Evolutionary conservation across 2,888 invertebrate species (phyloP).

Genomic region (Melanchra persicariae): DNA sequence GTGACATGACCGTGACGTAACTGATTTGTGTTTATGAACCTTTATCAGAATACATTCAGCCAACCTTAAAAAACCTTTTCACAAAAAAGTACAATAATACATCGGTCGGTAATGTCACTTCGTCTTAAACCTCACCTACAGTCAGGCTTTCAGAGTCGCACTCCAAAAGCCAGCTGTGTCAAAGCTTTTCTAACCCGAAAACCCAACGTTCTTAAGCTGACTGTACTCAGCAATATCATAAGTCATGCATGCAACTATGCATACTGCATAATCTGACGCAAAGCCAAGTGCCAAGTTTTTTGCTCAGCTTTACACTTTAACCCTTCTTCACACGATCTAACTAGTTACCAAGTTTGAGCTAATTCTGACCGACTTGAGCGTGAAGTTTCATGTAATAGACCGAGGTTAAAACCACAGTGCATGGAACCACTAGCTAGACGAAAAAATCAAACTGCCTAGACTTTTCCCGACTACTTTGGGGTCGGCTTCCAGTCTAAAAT

Average conservation of each 20-base stretch:
- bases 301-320: conserved; percentile 14
- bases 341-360: conserved; percentile 53
- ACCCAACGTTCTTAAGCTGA: background rate
- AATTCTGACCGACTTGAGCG: conserved; percentile 40
- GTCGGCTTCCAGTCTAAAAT: background rate
- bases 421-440: background rate
- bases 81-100: too few relatives aligned
- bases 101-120: too few relatives aligned
- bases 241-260: conserved; percentile 1
- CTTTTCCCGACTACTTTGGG: background rate
- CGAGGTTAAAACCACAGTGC: background rate
- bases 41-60: too few relatives aligned
- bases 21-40: too few relatives aligned
- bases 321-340: conserved; percentile 28
- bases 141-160: too few relatives aligned
- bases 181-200: background rate
- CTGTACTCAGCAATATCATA: background rate
- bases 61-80: too few relatives aligned
- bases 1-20: too few relatives aligned
- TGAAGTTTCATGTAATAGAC: conserved; percentile 45
- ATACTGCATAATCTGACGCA: conserved; percentile 8
- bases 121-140: too few relatives aligned
- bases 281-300: conserved; percentile 46
- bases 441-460: background rate
- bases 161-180: too few relatives aligned